Evolutionary conservation across 1,140 invertebrate species (phyloP).

Genomic region (Phthorimaea operculella): DNA sequence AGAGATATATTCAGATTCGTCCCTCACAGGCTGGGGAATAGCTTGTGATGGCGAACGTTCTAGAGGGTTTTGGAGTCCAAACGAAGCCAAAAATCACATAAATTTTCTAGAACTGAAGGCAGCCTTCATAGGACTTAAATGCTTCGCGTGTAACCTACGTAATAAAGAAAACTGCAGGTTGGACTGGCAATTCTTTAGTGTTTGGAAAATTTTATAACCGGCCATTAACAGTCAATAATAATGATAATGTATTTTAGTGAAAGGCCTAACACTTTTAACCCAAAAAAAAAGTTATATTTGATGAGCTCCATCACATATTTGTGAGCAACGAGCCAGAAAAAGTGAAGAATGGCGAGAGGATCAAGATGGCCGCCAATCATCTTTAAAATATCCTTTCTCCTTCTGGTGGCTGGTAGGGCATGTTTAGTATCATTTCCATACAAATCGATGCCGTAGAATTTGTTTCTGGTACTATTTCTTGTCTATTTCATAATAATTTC

Average conservation of each 20-base stretch:
- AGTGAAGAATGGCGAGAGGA: no score
- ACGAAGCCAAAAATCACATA: slow-evolving; percentile 24
- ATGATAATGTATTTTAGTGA: slow-evolving; percentile 1
- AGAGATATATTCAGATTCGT: slow-evolving; percentile 32
- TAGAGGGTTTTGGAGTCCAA: slow-evolving; percentile 23
- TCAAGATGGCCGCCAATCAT: no score
- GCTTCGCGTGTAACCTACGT: slow-evolving; percentile 17
- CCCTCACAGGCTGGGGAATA: slow-evolving; percentile 29
- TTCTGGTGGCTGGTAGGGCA: no score
- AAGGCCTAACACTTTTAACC: no score
- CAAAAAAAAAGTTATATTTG: no score
- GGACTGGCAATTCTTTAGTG: not conserved
- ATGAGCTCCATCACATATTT: no score
- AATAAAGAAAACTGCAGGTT: slow-evolving; percentile 7
- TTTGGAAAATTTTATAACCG: slow-evolving; percentile 4
- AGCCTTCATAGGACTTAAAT: slow-evolving; percentile 26
- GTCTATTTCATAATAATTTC: no score
- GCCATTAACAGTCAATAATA: not conserved
- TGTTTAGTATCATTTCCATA: no score
- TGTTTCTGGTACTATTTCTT: no score
- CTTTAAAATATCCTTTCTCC: no score
- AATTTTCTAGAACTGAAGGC: slow-evolving; percentile 29
- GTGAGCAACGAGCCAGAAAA: no score
- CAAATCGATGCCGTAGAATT: no score
- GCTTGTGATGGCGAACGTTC: slow-evolving; percentile 15